Evolutionary conservation across 2,888 invertebrate species (phyloP), one percentile per base, ranked within the genome.

Genomic region (Agapetus fuscipes): DNA sequence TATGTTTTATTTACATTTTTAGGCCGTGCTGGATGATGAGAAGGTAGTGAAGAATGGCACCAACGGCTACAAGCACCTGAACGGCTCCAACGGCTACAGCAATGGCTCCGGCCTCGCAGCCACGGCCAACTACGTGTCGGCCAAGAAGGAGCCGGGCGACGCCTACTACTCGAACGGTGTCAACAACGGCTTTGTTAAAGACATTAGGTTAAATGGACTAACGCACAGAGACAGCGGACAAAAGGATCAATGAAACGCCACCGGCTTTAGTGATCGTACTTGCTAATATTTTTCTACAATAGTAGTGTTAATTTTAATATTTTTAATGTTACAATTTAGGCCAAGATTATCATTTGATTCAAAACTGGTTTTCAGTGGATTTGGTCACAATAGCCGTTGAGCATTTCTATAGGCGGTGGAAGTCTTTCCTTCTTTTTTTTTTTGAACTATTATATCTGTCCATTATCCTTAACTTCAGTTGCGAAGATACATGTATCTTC

Each of bases 21-120:
- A 82, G 82, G 77, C 82, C 47, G 74, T 84, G n/a, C 56, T 80
- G 57, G 80, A 74, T 17, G 56, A 54, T 49, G 38, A 45, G 12
- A 59, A 56, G 42, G 51, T 60, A 26, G 51, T 60, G 27, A 49
- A 61, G 43, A 60, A 50, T 49, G 62, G 62, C 46, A 62, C 60
- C 54, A 61, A 60, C 51, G 67, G 68, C 9, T 68, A 69, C 61
- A 66, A 64, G 51, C 62, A 63, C 31, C 60, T 59, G 39, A 66
- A 58, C 36, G 71, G 63, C 13, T 50, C 60, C 9, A 62, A 56
- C 47, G 61, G 56, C 43, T 57, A 57, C 10, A 36, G 38, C 16
- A 43, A 41, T 25, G 41, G 38, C 20, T 30, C 17, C 11, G 42
- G 36, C 9, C 30, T 28, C 2, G 37, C 31, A 11, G n/a, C 6